phyloP scores from a whole-genome alignment of 2,797 vertebrate genomes.

The Avahi laniger region DNA sequence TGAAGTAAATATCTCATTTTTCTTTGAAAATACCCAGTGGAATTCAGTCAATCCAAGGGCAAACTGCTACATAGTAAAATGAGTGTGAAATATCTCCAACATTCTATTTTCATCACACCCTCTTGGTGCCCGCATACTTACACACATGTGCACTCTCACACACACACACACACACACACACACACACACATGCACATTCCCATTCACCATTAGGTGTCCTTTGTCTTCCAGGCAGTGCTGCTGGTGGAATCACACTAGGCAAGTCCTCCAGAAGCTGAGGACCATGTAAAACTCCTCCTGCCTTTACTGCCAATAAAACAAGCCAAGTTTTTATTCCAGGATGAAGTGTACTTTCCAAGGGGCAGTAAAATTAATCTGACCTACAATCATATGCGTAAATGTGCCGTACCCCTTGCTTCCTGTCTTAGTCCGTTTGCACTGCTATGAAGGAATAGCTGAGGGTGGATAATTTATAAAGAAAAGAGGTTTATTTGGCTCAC shows the following conservation, averaged over 20 bases:
- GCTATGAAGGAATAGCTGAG: not conserved
- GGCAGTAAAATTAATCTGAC: not conserved
- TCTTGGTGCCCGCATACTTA: not conserved
- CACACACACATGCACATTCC: not conserved
- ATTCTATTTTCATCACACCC: not conserved
- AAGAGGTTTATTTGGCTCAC: not conserved
- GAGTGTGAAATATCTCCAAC: not conserved
- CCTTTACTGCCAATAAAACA: not conserved
- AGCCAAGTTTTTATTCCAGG: not conserved
- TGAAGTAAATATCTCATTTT: not conserved
- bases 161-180: not conserved
- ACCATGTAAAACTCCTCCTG: not conserved
- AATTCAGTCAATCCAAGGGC: not conserved
- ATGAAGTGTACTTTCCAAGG: not conserved
- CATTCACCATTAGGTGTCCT: not conserved
- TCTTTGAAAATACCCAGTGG: not conserved
- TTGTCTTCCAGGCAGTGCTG: accelerated
- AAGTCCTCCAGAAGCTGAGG: not conserved
- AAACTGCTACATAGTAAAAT: not conserved
- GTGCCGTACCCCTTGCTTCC: not conserved
- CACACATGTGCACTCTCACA: too few species aligned
- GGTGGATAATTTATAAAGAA: not conserved
- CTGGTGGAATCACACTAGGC: not conserved
- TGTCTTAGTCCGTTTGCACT: not conserved
- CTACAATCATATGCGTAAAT: not conserved